Evolutionary conservation across 2,888 invertebrate species (phyloP).

Genomic region (Parnassius smintheus): DNA sequence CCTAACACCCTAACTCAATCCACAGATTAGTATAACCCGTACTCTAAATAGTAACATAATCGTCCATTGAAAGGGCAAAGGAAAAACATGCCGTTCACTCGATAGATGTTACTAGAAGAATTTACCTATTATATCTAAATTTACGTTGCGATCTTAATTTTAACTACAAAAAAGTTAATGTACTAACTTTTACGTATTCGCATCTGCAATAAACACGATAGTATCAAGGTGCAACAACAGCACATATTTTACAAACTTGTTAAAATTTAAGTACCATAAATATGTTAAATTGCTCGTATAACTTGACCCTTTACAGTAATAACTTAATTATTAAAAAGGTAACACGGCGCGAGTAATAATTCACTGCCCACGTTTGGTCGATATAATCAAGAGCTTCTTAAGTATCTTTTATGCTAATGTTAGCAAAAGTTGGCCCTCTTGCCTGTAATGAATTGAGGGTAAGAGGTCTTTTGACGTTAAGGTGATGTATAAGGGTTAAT

Average conservation of each 20-base stretch:
- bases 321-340: constrained; percentile 62
- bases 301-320: constrained; percentile 44
- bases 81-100: no score
- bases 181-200: neutral
- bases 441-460: constrained; percentile 66
- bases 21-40: no score
- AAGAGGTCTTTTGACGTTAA: constrained; percentile 63
- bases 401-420: constrained; percentile 73
- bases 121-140: neutral
- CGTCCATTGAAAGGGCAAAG: no score
- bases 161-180: constrained; percentile 13
- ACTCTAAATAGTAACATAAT: no score
- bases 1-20: no score
- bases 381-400: constrained; percentile 67
- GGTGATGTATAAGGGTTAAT: constrained; percentile 67
- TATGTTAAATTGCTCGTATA: constrained; percentile 30
- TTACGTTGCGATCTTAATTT: constrained; percentile 2
- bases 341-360: constrained; percentile 46
- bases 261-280: constrained; percentile 26
- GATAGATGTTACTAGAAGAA: no score
- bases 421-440: constrained; percentile 54
- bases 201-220: constrained; percentile 2
- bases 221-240: constrained; percentile 3
- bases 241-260: constrained; percentile 18
- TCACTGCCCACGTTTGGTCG: constrained; percentile 56